Evolutionary conservation across 1,140 invertebrate species (phyloP).

Genomic region (Drosophila pandora): DNA sequence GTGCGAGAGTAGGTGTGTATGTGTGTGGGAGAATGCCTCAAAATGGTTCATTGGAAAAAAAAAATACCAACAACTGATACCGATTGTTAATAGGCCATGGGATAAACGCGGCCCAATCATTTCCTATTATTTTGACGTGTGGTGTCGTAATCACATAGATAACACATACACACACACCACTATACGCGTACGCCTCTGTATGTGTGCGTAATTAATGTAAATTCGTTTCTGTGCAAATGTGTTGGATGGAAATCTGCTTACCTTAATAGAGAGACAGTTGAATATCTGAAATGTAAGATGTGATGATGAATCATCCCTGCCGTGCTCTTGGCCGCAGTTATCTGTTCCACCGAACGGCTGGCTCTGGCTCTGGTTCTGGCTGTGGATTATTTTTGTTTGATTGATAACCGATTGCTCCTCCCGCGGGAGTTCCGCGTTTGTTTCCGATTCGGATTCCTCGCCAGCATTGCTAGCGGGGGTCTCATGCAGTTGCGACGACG

Average conservation of each 20-base stretch:
- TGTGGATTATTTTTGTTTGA: constrained; percentile 31
- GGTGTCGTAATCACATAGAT: constrained; percentile 69
- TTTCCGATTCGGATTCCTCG: constrained; percentile 26
- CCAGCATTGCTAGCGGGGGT: constrained; percentile 10
- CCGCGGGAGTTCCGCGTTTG: constrained; percentile 8
- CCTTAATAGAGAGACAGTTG: constrained; percentile 83
- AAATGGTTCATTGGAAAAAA: constrained; percentile 34
- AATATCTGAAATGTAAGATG: constrained; percentile 83
- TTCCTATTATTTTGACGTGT: constrained; percentile 60
- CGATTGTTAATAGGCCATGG: constrained; percentile 43
- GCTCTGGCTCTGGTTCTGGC: constrained; percentile 12
- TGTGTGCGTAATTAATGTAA: constrained; percentile 57
- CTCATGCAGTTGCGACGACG: constrained; percentile 21
- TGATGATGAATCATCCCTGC: constrained; percentile 78
- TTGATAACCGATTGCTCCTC: constrained; percentile 39
- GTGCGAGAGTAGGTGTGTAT: background rate
- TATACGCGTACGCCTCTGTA: background rate
- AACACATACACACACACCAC: constrained; percentile 22
- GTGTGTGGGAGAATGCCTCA: constrained; percentile 25
- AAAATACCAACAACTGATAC: constrained; percentile 45
- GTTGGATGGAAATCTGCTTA: constrained; percentile 78
- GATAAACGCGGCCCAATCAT: constrained; percentile 39
- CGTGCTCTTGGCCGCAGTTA: constrained; percentile 60
- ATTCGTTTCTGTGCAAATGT: constrained; percentile 49
- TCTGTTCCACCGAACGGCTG: constrained; percentile 26